Evolutionary conservation across 1,140 invertebrate species (phyloP).

Genomic region (Choristoneura fumiferana): DNA sequence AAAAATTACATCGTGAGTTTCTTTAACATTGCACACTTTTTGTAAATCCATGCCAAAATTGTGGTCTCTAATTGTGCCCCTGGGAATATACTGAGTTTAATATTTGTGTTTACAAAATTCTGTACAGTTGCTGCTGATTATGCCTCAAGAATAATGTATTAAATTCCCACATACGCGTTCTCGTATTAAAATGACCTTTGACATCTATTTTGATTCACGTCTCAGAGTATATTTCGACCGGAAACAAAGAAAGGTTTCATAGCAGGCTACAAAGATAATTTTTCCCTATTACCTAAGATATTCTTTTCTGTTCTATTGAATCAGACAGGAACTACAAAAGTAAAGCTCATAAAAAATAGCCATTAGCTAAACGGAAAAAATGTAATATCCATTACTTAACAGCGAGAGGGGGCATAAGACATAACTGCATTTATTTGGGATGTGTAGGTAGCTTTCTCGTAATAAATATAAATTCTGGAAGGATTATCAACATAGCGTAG

Average conservation of each 20-base stretch:
- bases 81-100: no score
- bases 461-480: constrained; percentile 9
- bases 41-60: no score
- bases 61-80: no score
- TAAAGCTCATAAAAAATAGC: constrained; percentile 37
- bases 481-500: background rate
- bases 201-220: no score
- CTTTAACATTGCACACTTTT: no score
- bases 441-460: constrained; percentile 7
- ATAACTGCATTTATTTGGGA: constrained; percentile 36
- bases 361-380: constrained; percentile 43
- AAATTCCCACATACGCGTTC: no score
- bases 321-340: constrained; percentile 8
- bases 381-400: constrained; percentile 41
- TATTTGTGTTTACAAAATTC: no score
- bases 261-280: constrained; percentile 23
- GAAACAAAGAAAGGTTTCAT: constrained; percentile 23
- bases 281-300: constrained; percentile 2
- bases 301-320: constrained; percentile 1
- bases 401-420: constrained; percentile 41
- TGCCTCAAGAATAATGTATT: no score
- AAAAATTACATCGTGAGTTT: no score
- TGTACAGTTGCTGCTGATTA: no score
- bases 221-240: no score
- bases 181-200: no score